Evolutionary conservation across 2,797 vertebrate genomes (phyloP).

Genomic region (Tolypeutes matacus): DNA sequence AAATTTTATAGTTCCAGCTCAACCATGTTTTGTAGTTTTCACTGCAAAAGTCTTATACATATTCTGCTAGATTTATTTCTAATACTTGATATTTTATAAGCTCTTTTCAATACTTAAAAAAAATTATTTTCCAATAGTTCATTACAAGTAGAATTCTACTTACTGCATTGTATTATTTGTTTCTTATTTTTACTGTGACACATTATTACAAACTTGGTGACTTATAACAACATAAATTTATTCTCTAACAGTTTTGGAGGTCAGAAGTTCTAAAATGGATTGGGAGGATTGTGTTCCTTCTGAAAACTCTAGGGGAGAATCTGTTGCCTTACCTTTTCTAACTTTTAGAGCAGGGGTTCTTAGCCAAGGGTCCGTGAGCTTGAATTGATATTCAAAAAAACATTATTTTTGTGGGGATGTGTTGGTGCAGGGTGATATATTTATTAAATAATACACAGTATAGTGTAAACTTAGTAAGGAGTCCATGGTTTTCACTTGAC

Average conservation of each 20-base stretch:
- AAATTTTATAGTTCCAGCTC: not conserved
- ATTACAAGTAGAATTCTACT: not conserved
- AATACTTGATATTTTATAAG: not conserved
- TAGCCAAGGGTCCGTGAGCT: too few relatives aligned
- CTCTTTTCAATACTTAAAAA: not conserved
- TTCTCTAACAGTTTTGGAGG: not conserved
- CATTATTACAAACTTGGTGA: not conserved
- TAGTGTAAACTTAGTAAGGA: too few relatives aligned
- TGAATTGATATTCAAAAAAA: too few relatives aligned
- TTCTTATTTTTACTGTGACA: slow-evolving; percentile 5
- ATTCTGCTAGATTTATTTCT: not conserved
- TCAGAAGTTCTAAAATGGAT: not conserved
- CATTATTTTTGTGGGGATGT: too few relatives aligned
- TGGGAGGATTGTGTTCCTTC: not conserved
- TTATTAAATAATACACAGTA: too few relatives aligned
- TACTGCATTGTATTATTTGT: not conserved
- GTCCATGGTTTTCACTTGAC: too few relatives aligned
- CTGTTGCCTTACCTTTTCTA: not conserved
- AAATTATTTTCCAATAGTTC: not conserved
- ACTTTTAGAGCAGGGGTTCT: not conserved
- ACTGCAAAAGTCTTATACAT: not conserved
- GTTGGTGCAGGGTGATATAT: too few relatives aligned
- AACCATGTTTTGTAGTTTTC: not conserved
- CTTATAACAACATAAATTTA: not conserved
- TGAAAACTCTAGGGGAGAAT: not conserved